Evolutionary conservation across 2,797 vertebrate genomes (phyloP).

Genomic region (Pygocentrus nattereri): DNA sequence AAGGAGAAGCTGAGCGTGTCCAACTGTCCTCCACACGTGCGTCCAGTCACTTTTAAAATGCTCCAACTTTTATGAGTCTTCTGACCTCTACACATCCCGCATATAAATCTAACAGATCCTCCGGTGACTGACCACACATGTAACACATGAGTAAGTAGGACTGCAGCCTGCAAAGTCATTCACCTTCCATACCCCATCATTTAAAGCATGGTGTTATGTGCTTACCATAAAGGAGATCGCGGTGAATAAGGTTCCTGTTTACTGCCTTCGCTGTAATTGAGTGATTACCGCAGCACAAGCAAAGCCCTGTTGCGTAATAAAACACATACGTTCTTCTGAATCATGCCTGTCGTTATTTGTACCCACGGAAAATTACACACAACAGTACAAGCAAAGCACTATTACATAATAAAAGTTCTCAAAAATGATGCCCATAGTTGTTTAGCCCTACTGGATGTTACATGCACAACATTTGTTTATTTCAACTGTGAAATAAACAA

Average conservation of each 20-base stretch:
- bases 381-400: not conserved
- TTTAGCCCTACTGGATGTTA: not conserved
- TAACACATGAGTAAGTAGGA: constrained; percentile 10
- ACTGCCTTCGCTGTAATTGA: not conserved
- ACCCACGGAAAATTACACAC: not conserved
- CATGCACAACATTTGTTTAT: too few species aligned
- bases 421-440: not conserved
- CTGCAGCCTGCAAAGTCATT: not conserved
- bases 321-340: not conserved
- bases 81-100: constrained; percentile 51
- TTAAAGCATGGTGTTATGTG: not conserved
- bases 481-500: not conserved
- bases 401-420: constrained; percentile 16
- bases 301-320: not conserved
- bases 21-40: not conserved
- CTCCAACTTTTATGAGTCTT: constrained; percentile 47
- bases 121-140: constrained; percentile 47
- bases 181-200: not conserved
- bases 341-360: constrained; percentile 10
- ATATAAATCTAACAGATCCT: constrained; percentile 51
- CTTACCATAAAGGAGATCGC: not conserved
- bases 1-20: constrained; percentile 22
- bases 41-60: constrained; percentile 44
- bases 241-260: not conserved
- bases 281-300: not conserved